These are phyloP conservation scores for Orthonychiurus folsomi DNA, from an alignment of 2,888 invertebrate genomes.

Conservation along the genomic window DNA sequence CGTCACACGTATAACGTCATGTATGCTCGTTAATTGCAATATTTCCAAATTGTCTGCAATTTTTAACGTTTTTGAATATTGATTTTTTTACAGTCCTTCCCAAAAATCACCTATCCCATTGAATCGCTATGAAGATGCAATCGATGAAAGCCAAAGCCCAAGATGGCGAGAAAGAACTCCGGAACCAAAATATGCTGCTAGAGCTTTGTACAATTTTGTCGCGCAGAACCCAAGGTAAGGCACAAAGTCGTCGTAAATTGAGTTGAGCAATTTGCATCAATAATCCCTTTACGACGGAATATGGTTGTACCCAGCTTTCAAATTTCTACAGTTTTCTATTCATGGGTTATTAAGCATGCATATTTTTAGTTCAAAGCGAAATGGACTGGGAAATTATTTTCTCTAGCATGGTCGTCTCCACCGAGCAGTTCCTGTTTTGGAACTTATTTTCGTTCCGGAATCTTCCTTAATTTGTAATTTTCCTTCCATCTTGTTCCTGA, in stretches of 20 bases:
- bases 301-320: neutral
- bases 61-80: slow-evolving; percentile 7
- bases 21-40: slow-evolving; percentile 44
- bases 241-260: too few species aligned
- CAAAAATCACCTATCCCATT: slow-evolving; percentile 87
- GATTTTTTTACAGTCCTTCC: slow-evolving; percentile 53
- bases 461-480: too few species aligned
- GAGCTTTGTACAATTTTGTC: slow-evolving; percentile 82
- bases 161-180: slow-evolving; percentile 51
- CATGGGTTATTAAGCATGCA: neutral
- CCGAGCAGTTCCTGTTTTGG: too few species aligned
- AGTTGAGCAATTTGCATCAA: too few species aligned
- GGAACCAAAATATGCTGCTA: slow-evolving; percentile 68
- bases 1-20: slow-evolving; percentile 90
- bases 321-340: neutral
- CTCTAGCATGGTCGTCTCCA: neutral
- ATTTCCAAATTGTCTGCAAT: slow-evolving; percentile 8
- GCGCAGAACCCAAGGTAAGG: slow-evolving; percentile 60
- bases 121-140: slow-evolving; percentile 84
- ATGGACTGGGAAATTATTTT: neutral
- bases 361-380: neutral
- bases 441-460: too few species aligned
- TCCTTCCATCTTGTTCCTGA: too few species aligned
- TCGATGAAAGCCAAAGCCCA: slow-evolving; percentile 54
- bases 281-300: neutral